These are phyloP conservation scores for Choristoneura fumiferana DNA, from an alignment of 1,140 invertebrate genomes.

Conservation along the genomic window DNA sequence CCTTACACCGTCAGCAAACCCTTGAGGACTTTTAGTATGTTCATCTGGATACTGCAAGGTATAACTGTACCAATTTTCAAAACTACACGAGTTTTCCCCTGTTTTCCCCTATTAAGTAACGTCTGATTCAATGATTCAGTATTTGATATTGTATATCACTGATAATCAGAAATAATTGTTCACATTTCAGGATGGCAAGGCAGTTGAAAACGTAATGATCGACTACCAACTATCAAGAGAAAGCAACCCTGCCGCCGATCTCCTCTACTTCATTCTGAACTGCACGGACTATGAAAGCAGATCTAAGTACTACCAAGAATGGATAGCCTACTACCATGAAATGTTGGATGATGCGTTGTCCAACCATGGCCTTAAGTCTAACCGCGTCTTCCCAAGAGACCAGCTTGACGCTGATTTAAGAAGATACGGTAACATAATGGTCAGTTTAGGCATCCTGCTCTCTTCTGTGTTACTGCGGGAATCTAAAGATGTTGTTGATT, in stretches of 20 bases:
- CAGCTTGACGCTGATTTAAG: constrained; percentile 34
- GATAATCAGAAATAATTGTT: no score
- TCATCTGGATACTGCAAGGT: no score
- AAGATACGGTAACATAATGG: constrained; percentile 25
- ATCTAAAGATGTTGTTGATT: neutral
- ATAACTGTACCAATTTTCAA: no score
- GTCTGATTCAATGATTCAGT: no score
- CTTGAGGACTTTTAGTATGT: no score
- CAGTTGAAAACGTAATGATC: constrained; percentile 28
- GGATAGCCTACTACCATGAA: constrained; percentile 37
- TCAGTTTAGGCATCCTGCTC: neutral
- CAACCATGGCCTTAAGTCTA: constrained; percentile 26
- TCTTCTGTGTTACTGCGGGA: neutral
- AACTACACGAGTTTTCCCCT: no score
- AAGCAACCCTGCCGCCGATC: constrained; percentile 25
- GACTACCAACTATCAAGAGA: constrained; percentile 33
- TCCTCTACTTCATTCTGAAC: constrained; percentile 33
- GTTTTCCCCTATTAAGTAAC: no score
- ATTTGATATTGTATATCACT: no score
- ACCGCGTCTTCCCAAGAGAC: constrained; percentile 31
- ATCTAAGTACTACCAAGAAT: constrained; percentile 28
- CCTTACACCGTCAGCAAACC: no score
- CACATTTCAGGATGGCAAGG: constrained; percentile 26
- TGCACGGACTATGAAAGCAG: constrained; percentile 33
- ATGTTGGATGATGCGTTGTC: constrained; percentile 29